Percentiles rank a stretch among this genome's conserved stretches.
phyloP scores from a whole-genome alignment of 30 jellyfish, hydroid and myxozoan species.

The Sanderia malayensis region DNA sequence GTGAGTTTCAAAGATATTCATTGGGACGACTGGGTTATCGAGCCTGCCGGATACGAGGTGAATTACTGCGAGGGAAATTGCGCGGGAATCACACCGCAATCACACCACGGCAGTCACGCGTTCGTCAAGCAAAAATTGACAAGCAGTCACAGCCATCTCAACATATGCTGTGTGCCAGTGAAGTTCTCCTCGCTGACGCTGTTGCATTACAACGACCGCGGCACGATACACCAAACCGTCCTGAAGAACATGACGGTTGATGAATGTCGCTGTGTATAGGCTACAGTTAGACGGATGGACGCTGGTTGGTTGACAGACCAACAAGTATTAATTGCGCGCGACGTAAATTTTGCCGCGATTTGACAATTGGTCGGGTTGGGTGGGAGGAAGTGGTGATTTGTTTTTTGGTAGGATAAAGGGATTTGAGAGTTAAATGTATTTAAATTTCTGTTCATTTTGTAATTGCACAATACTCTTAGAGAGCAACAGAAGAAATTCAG shows the following conservation, averaged over 20 bases:
- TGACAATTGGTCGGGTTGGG: too few species aligned
- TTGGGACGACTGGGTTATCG: conserved; percentile 61
- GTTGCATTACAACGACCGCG: conserved; percentile 31
- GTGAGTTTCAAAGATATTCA: conserved; percentile 40
- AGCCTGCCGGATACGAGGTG: conserved; percentile 47
- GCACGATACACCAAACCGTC: conserved; percentile 18
- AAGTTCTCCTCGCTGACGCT: conserved; percentile 37
- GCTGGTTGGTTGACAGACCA: too few species aligned
- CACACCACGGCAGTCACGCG: conserved; percentile 35
- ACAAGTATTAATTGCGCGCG: too few species aligned
- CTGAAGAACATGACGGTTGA: conserved; percentile 41
- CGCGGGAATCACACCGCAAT: conserved; percentile 25
- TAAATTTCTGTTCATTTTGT: too few species aligned
- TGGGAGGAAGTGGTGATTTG: too few species aligned
- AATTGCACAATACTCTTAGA: too few species aligned
- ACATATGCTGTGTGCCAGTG: conserved; percentile 50
- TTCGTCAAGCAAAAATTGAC: conserved; percentile 21
- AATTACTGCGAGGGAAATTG: conserved; percentile 67
- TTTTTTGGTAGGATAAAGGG: too few species aligned
- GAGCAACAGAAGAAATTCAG: too few species aligned
- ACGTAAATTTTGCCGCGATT: too few species aligned
- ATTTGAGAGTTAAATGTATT: too few species aligned
- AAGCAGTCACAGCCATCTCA: background rate
- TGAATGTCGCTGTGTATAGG: conserved; percentile 53
- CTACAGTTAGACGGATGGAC: too few species aligned